Evolutionary conservation across 2,888 invertebrate genomes (phyloP).

Genomic region (Brachyptera putata): DNA sequence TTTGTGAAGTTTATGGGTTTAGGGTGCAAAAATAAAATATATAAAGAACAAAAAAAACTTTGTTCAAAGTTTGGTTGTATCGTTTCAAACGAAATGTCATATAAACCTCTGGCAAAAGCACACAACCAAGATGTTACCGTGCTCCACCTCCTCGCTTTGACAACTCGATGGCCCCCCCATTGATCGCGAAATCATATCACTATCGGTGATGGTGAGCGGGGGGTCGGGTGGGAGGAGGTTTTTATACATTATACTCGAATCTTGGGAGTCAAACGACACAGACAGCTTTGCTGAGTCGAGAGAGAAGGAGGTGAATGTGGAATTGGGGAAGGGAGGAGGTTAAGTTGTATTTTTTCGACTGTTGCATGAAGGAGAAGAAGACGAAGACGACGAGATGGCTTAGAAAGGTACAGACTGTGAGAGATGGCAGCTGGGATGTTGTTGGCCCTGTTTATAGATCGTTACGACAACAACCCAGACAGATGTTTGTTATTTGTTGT

Average conservation of each 20-base stretch:
- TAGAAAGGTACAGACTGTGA: no score
- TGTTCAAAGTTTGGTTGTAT: constrained; percentile 25
- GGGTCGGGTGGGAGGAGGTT: no score
- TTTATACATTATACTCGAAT: background rate
- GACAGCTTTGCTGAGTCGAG: constrained; percentile 16
- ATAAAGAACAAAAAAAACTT: background rate
- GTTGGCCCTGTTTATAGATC: no score
- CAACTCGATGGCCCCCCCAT: constrained; percentile 3
- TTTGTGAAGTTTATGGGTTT: constrained; percentile 29
- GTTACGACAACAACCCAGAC: no score
- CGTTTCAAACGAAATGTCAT: constrained; percentile 22
- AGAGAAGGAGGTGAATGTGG: background rate
- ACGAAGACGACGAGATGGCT: no score
- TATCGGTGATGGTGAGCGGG: background rate
- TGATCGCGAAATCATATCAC: constrained; percentile 25
- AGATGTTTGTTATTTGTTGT: no score
- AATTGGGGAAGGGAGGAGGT: background rate
- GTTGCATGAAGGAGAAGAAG: background rate
- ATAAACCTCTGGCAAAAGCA: constrained; percentile 12
- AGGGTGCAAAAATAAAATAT: constrained; percentile 21
- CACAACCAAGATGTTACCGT: constrained; percentile 26
- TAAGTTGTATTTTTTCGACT: background rate
- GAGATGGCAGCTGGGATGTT: constrained; percentile 7
- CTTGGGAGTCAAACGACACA: constrained; percentile 15
- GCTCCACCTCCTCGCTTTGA: background rate